A percentile compares a stretch with the other conserved stretches of the same genome.
Conservation (phyloP, 2,113 vertebrate genomes). For the Sceloporus tristichus region DNA sequence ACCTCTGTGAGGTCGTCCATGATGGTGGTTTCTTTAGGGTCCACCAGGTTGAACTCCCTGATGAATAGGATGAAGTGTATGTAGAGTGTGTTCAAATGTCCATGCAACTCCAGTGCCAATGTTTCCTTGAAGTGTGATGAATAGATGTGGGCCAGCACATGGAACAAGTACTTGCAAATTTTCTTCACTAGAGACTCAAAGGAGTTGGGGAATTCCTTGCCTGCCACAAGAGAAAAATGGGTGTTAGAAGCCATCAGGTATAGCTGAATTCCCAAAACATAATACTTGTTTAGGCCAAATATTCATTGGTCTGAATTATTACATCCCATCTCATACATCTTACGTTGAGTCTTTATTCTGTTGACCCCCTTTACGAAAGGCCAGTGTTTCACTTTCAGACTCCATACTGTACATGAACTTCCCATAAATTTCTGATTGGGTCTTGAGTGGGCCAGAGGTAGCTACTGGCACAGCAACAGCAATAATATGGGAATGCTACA, state of each 20-base stretch:
- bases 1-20: conserved; percentile 98
- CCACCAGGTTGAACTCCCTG: conserved; percentile 97
- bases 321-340: background rate
- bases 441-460: background rate
- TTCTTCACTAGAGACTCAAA: conserved; percentile 98
- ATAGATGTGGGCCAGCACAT: conserved; percentile 98
- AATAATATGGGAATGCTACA: background rate
- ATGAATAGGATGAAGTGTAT: conserved; percentile 98
- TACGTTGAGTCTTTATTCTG: background rate
- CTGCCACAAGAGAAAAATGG: conserved; percentile 72
- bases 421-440: background rate
- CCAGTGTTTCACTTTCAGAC: conserved; percentile 1
- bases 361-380: background rate
- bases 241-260: background rate
- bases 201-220: conserved; percentile 96
- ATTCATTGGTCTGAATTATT: background rate
- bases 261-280: background rate
- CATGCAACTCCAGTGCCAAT: conserved; percentile 94
- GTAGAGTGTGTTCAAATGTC: conserved; percentile 98
- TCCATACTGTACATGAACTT: background rate
- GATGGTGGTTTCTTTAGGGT: conserved; percentile 97
- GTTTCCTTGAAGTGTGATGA: conserved; percentile 98
- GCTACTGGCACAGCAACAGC: background rate
- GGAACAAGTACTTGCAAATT: conserved; percentile 97
- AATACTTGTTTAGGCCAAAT: background rate